A percentile compares a stretch with the other conserved stretches of the same genome.
phyloP scores from a whole-genome alignment of 2,113 vertebrate species.

The Ophthalmolycus amberensis region DNA sequence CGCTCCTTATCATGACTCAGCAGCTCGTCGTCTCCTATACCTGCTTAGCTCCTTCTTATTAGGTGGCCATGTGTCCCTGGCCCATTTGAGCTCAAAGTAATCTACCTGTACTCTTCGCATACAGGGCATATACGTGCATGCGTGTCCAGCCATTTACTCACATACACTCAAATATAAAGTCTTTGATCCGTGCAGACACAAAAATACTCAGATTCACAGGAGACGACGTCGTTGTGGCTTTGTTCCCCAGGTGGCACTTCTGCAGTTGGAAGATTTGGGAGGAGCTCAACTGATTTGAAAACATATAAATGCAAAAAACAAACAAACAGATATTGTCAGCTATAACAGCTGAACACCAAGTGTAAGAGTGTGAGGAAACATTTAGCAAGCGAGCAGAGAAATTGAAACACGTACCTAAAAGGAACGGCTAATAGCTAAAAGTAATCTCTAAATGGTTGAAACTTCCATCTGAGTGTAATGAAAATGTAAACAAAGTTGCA shows the following conservation, averaged over 20 bases:
- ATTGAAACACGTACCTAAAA: too few relatives aligned
- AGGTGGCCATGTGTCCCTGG: slow-evolving; percentile 44
- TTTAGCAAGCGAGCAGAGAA: too few relatives aligned
- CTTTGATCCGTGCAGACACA: background rate
- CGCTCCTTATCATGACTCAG: slow-evolving; percentile 48
- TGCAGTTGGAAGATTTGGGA: background rate
- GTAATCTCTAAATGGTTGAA: background rate
- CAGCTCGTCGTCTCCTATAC: slow-evolving; percentile 15
- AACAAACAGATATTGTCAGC: too few relatives aligned
- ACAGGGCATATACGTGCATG: background rate
- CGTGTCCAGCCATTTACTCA: background rate
- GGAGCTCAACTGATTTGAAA: too few relatives aligned
- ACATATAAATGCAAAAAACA: too few relatives aligned
- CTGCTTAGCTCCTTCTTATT: slow-evolving; percentile 33
- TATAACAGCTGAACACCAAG: background rate
- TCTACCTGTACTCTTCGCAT: slow-evolving; percentile 15
- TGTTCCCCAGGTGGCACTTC: background rate
- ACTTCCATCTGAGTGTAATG: background rate
- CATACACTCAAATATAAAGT: background rate
- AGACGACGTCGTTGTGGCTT: too few relatives aligned
- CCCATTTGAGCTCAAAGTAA: slow-evolving; percentile 36
- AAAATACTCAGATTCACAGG: background rate
- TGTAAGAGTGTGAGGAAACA: background rate
- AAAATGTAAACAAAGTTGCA: background rate
- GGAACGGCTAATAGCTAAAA: background rate